These are phyloP conservation scores for Caenorhabditis angaria DNA, from an alignment of 2,888 invertebrate genomes.

Conservation along the genomic window DNA sequence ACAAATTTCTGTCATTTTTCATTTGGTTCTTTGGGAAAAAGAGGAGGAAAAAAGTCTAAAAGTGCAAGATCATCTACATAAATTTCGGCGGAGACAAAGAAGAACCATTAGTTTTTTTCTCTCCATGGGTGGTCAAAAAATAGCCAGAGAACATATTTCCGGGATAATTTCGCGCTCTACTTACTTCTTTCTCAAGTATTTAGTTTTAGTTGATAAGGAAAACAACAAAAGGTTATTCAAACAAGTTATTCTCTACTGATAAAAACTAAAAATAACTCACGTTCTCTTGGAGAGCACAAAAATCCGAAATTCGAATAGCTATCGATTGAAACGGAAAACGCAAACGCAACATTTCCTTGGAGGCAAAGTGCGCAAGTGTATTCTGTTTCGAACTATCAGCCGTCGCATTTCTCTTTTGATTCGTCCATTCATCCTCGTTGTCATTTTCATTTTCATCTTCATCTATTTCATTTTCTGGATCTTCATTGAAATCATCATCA, in stretches of 20 bases:
- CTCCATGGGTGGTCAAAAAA: not conserved
- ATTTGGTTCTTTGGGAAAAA: constrained; percentile 6
- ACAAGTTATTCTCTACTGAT: not conserved
- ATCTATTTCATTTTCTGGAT: constrained; percentile 11
- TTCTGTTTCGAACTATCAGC: constrained; percentile 22
- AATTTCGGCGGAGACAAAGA: not conserved
- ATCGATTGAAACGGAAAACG: constrained; percentile 68
- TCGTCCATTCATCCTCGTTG: constrained; percentile 44
- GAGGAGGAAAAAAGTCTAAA: constrained; percentile 25
- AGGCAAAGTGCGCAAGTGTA: constrained; percentile 44
- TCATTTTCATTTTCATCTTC: constrained; percentile 38
- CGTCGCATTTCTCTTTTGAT: constrained; percentile 30
- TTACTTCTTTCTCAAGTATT: not conserved
- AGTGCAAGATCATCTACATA: constrained; percentile 22
- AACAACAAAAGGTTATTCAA: constrained; percentile 4
- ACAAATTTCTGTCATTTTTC: not conserved
- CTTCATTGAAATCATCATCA: constrained; percentile 25
- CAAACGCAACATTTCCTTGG: constrained; percentile 65
- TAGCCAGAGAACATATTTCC: too few relatives aligned
- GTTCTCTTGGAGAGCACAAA: constrained; percentile 60
- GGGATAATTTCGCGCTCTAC: not conserved
- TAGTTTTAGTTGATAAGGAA: too few relatives aligned
- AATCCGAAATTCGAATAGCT: constrained; percentile 61
- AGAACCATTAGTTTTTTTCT: not conserved
- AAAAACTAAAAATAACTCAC: constrained; percentile 14